These are phyloP conservation scores for Schmidtea mediterranea DNA, from an alignment of 1,140 invertebrate species.

Conservation along the genomic window DNA sequence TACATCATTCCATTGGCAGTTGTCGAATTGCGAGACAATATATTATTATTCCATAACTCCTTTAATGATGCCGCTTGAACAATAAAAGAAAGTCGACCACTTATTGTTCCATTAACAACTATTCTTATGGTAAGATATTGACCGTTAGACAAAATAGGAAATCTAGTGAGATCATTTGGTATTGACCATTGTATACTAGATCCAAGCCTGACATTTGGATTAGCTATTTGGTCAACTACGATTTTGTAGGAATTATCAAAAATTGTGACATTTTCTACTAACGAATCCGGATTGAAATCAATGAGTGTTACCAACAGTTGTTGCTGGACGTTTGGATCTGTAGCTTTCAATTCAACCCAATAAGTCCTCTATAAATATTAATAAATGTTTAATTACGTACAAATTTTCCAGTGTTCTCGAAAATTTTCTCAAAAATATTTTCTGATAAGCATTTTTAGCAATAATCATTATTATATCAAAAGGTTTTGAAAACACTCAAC, in stretches of 20 bases:
- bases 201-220: no score
- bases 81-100: constrained; percentile 20
- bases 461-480: no score
- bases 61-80: constrained; percentile 9
- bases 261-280: constrained; percentile 17
- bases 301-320: constrained; percentile 13
- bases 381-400: no score
- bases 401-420: no score
- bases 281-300: constrained; percentile 20
- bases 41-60: no score
- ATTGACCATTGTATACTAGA: constrained; percentile 12
- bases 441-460: no score
- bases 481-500: no score
- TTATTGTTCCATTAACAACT: constrained; percentile 12
- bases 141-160: constrained; percentile 15
- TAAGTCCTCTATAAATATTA: no score
- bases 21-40: neutral
- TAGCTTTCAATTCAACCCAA: no score
- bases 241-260: constrained; percentile 13
- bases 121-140: constrained; percentile 14
- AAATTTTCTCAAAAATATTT: no score
- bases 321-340: neutral
- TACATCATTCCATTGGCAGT: neutral
- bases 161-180: constrained; percentile 21
- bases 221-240: neutral